Percentiles rank a stretch among this genome's conserved stretches.
Conservation (phyloP, 2,113 vertebrate genomes). For the Pituophis catenifer region DNA sequence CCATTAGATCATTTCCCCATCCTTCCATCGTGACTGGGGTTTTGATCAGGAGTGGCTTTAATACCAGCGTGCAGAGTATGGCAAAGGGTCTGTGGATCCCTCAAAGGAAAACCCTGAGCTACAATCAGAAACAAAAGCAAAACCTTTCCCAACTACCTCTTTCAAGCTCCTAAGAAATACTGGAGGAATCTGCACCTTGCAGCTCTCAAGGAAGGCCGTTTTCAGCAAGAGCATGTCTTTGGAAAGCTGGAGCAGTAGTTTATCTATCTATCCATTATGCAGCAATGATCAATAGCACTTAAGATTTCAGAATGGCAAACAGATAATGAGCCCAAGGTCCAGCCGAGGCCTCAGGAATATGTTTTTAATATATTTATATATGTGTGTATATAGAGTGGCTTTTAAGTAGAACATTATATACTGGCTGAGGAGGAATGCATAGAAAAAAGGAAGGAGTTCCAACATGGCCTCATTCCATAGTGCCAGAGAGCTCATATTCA, state of each 20-base stretch:
- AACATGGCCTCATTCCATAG: neutral
- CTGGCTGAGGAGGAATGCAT: slow-evolving; percentile 32
- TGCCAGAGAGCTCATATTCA: slow-evolving; percentile 50
- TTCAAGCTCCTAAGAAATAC: slow-evolving; percentile 14
- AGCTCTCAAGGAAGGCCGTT: neutral
- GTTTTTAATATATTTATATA: slow-evolving; percentile 50
- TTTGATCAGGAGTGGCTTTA: neutral
- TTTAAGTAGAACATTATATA: slow-evolving; percentile 1
- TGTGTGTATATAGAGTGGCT: neutral
- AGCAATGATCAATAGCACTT: slow-evolving; percentile 36
- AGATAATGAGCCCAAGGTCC: slow-evolving; percentile 14
- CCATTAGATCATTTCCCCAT: neutral
- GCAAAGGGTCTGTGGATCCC: neutral
- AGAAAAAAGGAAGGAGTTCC: slow-evolving; percentile 15
- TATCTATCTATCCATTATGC: slow-evolving; percentile 44
- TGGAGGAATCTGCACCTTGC: slow-evolving; percentile 3
- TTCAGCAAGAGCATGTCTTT: slow-evolving; percentile 15
- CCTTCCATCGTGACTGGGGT: neutral
- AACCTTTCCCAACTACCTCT: slow-evolving; percentile 13
- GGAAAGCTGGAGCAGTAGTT: neutral
- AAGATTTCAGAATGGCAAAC: slow-evolving; percentile 22
- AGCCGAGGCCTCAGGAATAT: slow-evolving; percentile 6
- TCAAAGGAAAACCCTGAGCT: slow-evolving; percentile 33
- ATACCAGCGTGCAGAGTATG: neutral
- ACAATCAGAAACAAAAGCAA: slow-evolving; percentile 41